These are phyloP conservation scores for Amphiprion clarkii DNA, from an alignment of 2,797 vertebrate genomes.

Conservation along the genomic window DNA sequence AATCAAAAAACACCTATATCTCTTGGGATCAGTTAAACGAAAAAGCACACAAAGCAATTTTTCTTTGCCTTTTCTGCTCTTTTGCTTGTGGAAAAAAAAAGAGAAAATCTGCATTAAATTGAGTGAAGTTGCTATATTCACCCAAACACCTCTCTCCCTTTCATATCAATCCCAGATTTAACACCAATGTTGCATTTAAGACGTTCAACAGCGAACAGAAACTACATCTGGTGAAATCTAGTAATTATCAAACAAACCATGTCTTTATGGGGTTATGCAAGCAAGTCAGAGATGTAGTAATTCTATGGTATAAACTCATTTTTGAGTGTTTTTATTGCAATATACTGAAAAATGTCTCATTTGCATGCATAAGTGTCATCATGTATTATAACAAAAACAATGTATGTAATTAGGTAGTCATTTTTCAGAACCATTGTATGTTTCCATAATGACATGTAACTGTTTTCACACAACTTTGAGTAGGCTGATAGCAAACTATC, in stretches of 20 bases:
- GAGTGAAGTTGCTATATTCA: background rate
- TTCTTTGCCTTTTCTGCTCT: too few species aligned
- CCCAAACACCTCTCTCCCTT: background rate
- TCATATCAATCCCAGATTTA: background rate
- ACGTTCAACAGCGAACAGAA: background rate
- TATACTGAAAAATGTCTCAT: background rate
- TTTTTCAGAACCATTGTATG: too few species aligned
- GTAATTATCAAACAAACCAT: too few species aligned
- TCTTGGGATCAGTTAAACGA: too few species aligned
- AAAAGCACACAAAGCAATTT: too few species aligned
- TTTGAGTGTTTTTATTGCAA: background rate
- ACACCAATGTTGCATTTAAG: background rate
- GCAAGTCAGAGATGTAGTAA: too few species aligned
- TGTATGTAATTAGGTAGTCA: background rate
- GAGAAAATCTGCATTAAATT: background rate
- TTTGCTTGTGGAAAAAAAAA: background rate
- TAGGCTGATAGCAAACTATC: background rate
- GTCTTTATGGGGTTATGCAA: too few species aligned
- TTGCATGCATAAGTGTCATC: background rate
- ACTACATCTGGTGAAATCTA: too few species aligned
- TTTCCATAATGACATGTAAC: background rate
- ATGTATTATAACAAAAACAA: too few species aligned
- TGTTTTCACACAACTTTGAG: background rate
- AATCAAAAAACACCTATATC: background rate
- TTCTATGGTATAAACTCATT: too few species aligned